A percentile compares a stretch with the other conserved stretches of the same genome.
phyloP scores from a whole-genome alignment of 2,113 vertebrate species.

The Toxotes jaculatrix region DNA sequence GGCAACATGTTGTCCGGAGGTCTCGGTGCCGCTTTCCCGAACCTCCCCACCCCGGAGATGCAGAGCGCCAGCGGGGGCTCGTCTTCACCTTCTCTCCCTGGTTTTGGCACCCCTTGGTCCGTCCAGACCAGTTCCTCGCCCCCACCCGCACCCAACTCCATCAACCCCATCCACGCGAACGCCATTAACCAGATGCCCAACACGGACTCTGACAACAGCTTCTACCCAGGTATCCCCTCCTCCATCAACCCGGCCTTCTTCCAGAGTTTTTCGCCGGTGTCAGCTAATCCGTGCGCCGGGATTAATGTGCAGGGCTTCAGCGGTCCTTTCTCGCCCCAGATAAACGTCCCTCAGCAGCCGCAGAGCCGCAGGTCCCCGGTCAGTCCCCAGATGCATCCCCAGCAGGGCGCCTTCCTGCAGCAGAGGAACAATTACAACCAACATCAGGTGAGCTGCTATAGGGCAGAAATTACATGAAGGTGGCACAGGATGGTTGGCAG shows the following conservation, averaged over 20 bases:
- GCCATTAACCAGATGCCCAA: conserved; percentile 87
- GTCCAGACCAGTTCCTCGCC: conserved; percentile 93
- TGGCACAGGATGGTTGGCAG: background rate
- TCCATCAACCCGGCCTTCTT: conserved; percentile 96
- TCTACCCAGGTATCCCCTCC: conserved; percentile 93
- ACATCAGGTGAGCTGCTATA: conserved; percentile 88
- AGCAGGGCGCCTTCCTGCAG: conserved; percentile 92
- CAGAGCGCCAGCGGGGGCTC: conserved; percentile 85
- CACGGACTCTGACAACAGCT: conserved; percentile 90
- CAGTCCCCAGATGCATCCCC: conserved; percentile 91
- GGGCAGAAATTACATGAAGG: background rate
- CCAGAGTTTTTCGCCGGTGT: conserved; percentile 92
- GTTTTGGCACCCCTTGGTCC: conserved; percentile 95
- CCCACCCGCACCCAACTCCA: conserved; percentile 80
- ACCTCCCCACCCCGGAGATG: conserved; percentile 89
- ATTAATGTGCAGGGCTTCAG: conserved; percentile 88
- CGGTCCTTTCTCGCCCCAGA: conserved; percentile 92
- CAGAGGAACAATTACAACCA: conserved; percentile 95
- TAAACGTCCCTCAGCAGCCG: conserved; percentile 89
- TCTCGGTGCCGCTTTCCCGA: conserved; percentile 89
- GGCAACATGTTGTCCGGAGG: conserved; percentile 86
- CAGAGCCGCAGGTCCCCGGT: conserved; percentile 92
- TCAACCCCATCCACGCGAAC: conserved; percentile 77
- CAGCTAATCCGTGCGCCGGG: conserved; percentile 90
- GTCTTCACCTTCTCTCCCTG: conserved; percentile 89